Base-by-base conservation (phyloP, 2,888 invertebrate genomes). In the Tipula confusa region DNA sequence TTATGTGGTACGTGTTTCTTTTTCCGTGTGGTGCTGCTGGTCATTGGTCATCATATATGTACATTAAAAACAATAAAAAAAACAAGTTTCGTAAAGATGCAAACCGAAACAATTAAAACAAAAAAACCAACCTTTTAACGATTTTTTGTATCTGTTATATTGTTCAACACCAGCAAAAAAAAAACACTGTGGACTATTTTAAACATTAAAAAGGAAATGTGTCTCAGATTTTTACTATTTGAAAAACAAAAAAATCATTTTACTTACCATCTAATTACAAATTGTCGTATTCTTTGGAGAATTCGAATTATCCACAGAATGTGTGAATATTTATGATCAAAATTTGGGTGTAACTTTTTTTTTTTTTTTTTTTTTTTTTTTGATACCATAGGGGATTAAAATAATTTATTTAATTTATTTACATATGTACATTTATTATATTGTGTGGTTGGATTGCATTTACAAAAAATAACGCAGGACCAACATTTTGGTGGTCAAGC, bases 241-340 rank as follows among this genome's bases (percentile, higher is more conserved):
- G n/a, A n/a, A n/a, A n/a, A n/a, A n/a, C n/a, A n/a, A n/a, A n/a
- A n/a, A n/a, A n/a, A n/a, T n/a, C n/a, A 24, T 48, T 48, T 48
- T 18, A 48, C 48, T 48, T 48, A 48, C 64, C 24, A 64, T 64
- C 64, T 64, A 64, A 64, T 64, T 64, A 64, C 24, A 64, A 64
- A 64, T 64, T 64, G 64, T 64, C 64, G 64, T 64, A 64, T 64
- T 64, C 64, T 64, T 64, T 64, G 3, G 64, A 64, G 64, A 64
- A 64, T 64, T 64, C 64, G 64, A 24, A 64, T 64, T 64, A 64
- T 64, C 64, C 64, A 24, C 64, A 64, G 64, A 64, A 64, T 64
- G 64, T 64, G 64, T 64, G 64, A 64, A 18, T n/a, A n/a, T 64
- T 24, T 64, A 24, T 2, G 43, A 15, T 9, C 11, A 33, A 43